phyloP scores from a whole-genome alignment of 1,140 invertebrate genomes.

The Meteorus sp. region DNA sequence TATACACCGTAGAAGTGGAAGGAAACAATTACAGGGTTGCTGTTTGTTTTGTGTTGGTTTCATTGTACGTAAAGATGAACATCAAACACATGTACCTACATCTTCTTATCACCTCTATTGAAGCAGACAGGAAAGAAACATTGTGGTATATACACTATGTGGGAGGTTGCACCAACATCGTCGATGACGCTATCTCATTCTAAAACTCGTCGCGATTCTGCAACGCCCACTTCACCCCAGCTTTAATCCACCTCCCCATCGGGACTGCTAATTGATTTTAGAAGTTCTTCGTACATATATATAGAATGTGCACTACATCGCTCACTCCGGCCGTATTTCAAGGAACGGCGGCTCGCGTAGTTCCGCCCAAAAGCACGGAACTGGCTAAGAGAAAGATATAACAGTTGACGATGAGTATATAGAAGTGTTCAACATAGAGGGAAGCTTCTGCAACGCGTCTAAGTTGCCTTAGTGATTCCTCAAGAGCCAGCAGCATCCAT shows the following conservation, averaged over 20 bases:
- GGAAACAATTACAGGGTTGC: no score
- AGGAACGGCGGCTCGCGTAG: constrained; percentile 9
- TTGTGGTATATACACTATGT: no score
- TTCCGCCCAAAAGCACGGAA: neutral
- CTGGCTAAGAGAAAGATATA: no score
- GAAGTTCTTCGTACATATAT: constrained; percentile 34
- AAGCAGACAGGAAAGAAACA: constrained; percentile 11
- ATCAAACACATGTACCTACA: no score
- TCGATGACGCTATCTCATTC: no score
- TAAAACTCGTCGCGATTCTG: constrained; percentile 4
- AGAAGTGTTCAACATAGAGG: no score
- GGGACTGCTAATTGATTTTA: constrained; percentile 49
- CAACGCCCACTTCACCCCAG: neutral
- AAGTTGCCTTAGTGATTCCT: constrained; percentile 25
- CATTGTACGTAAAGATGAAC: no score
- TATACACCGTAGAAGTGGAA: no score
- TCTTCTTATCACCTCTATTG: constrained; percentile 30
- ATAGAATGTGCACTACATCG: no score
- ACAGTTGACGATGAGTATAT: no score
- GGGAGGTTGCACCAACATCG: no score
- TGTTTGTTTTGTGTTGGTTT: no score
- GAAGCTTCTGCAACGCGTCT: neutral
- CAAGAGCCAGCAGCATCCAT: constrained; percentile 14
- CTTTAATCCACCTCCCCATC: constrained; percentile 1
- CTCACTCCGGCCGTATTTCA: neutral